Evolutionary conservation across 2,797 vertebrate species (phyloP).

Genomic region (Pogoniulus pusillus): DNA sequence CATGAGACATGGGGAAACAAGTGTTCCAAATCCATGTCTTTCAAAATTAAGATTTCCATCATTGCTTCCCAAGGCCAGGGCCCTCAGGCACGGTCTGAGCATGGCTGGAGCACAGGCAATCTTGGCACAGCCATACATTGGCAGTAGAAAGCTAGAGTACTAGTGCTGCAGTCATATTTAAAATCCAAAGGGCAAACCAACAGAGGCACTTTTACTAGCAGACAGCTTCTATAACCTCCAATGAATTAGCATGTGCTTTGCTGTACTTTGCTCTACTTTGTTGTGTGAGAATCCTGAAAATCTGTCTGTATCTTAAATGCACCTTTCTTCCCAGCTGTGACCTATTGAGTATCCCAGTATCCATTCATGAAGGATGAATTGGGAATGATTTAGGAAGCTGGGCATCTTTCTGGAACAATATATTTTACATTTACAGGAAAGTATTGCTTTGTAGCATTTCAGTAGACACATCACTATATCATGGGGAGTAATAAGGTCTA

Average conservation of each 20-base stretch:
- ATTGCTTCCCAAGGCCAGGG: not conserved
- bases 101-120: rapidly evolving
- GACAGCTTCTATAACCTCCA: not conserved
- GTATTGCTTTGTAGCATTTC: not conserved
- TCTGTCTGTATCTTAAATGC: not conserved
- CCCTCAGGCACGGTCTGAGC: rapidly evolving
- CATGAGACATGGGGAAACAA: not conserved
- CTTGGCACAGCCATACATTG: not conserved
- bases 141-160: not conserved
- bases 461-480: not conserved
- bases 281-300: not conserved
- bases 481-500: not conserved
- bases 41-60: not conserved
- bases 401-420: not conserved
- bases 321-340: not conserved
- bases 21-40: not conserved
- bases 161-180: not conserved
- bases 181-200: not conserved
- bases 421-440: not conserved
- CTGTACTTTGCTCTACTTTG: not conserved
- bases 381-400: not conserved
- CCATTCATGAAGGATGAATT: not conserved
- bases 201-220: not conserved
- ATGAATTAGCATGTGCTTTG: not conserved
- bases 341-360: not conserved